A percentile compares a stretch with the other conserved stretches of the same genome.
phyloP scores from a whole-genome alignment of 2,797 vertebrate species.

The Orestias chungarensis region DNA sequence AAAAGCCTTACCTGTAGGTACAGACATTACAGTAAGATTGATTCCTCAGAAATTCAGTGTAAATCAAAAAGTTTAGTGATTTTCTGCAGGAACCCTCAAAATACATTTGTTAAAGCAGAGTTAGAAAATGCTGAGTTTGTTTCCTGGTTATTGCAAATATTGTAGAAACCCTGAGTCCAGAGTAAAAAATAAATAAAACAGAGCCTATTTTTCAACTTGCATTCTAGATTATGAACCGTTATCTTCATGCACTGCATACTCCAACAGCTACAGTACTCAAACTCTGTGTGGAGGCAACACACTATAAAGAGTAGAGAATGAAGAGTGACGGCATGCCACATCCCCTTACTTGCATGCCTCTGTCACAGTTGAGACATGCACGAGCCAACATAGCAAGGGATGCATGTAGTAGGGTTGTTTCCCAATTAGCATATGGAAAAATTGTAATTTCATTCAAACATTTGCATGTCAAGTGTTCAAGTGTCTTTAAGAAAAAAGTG shows the following conservation, averaged over 20 bases:
- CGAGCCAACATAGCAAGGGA: constrained; percentile 18
- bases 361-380: constrained; percentile 43
- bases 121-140: constrained; percentile 34
- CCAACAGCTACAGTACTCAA: neutral
- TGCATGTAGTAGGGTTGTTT: constrained; percentile 1
- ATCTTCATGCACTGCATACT: constrained; percentile 74
- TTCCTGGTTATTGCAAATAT: constrained; percentile 35
- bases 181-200: constrained; percentile 47
- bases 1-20: constrained; percentile 3
- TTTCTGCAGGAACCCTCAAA: constrained; percentile 14
- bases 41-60: constrained; percentile 11
- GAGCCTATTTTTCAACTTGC: constrained; percentile 28
- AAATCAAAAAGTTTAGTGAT: constrained; percentile 3
- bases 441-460: neutral
- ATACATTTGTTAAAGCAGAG: constrained; percentile 34
- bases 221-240: constrained; percentile 41
- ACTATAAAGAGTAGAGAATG: constrained; percentile 27
- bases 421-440: constrained; percentile 19
- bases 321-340: constrained; percentile 55
- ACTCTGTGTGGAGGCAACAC: constrained; percentile 26
- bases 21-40: constrained; percentile 8
- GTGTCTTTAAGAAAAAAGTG: neutral
- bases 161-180: constrained; percentile 69
- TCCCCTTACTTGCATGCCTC: constrained; percentile 40
- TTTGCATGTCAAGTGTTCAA: too few species aligned